Evolutionary conservation across 2,888 invertebrate species (phyloP), one percentile per base, ranked within the genome.

Genomic region (Erebia epiphron): DNA sequence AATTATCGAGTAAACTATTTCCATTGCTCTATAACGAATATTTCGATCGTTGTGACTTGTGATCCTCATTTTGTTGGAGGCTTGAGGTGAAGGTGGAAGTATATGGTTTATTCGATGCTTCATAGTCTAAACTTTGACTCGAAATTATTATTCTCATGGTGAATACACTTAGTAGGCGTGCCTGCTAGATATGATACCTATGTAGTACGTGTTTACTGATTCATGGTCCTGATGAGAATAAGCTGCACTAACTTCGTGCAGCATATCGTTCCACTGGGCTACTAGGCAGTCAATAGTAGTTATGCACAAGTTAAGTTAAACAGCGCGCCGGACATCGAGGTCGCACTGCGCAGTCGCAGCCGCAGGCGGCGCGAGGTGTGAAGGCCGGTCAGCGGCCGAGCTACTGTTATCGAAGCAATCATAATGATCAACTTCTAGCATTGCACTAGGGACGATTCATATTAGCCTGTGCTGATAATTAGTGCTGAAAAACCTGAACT

Each of bases 331-430:
- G 79, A 82, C 85, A 84, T 85, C 81, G 79, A 78, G 83, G 79
- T 77, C 83, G 79, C 67, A 50, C 60, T 60, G 71, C 72, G 67
- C 72, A 58, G 72, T 66, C 69, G 69, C 65, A 56, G 60, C 67
- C 67, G 49, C 81, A 79, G 76, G 79, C 81, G 83, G 79, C 80
- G 77, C 79, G 81, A 80, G 79, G 87, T 84, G 92, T 91, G 92
- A 92, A 92, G 92, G 92, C 85, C 92, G 92, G 92, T 92, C 92
- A 91, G 87, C 89, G 91, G 87, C 91, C 92, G 90, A 83, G 86
- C 89, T 80, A 79, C 78, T 82, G 80, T 89, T 90, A 91, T 91
- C 90, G 88, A 79, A 83, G 88, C 89, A 87, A 86, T 88, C 87
- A 80, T 86, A 86, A 85, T 83, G 83, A 89, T 86, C 85, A 80